These are phyloP conservation scores for Tinamus major DNA, from an alignment of 2,797 vertebrate genomes.

Conservation along the genomic window DNA sequence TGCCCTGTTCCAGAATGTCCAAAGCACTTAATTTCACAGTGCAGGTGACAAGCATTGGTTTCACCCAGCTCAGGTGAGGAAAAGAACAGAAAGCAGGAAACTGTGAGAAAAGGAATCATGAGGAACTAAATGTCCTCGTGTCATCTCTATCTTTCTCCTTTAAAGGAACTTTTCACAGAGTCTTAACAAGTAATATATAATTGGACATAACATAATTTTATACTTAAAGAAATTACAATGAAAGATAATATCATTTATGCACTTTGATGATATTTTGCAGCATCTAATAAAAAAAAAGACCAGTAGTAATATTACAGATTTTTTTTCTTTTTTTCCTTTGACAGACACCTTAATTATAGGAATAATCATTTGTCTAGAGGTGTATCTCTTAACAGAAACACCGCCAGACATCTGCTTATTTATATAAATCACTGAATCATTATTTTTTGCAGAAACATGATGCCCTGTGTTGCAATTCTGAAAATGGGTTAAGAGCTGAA, in stretches of 20 bases:
- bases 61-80: not conserved
- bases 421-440: not conserved
- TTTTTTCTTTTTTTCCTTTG: not conserved
- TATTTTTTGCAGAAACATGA: not conserved
- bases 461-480: not conserved
- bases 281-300: not conserved
- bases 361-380: not conserved
- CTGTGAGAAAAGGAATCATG: not conserved
- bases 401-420: not conserved
- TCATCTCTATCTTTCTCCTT: not conserved
- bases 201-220: not conserved
- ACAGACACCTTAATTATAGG: not conserved
- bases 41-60: not conserved
- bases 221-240: not conserved
- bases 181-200: not conserved
- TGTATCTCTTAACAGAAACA: not conserved
- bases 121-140: not conserved
- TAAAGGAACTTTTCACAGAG: not conserved
- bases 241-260: not conserved
- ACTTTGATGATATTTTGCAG: not conserved
- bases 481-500: not conserved
- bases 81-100: not conserved
- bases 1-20: not conserved
- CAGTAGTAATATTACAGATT: not conserved
- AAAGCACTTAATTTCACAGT: constrained; percentile 25